Evolutionary conservation across 2,113 vertebrate species (phyloP), one percentile per base, ranked within the genome.

Genomic region (Mixornis gularis): DNA sequence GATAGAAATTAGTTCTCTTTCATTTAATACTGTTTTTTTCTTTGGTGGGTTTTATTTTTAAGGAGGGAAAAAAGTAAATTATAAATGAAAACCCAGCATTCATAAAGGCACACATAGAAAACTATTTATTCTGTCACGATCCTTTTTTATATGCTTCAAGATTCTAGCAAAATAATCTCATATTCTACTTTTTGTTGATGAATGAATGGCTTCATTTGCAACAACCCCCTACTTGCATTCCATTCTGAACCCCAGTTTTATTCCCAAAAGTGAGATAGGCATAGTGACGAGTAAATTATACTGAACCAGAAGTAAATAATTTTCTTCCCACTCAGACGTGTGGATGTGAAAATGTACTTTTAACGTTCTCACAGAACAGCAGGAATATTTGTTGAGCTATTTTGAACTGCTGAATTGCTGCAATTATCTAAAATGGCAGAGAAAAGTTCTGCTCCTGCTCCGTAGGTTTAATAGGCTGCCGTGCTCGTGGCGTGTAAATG

Each of bases 141-240:
- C 27, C 38, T 20, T 10, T 69, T 94, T 80, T 52, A 73, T 59
- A 17, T 56, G 9, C 10, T 59, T 10, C 25, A 83, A 83, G 25
- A 74, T 66, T 90, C 68, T 87, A 83, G 48, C 16, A 86, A 84
- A 86, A 81, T 74, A 76, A 71, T 53, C 16, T 76, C 2, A 0
- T 91, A 26, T 74, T 85, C 40, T 13, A 29, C 19, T 56, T 92
- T 64, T 58, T 81, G 19, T 58, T 82, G 46, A 55, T 68, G n/a
- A 88, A 93, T 76, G 52, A 88, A 92, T 81, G 52, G 27, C n/a
- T 74, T 92, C 32, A 93, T 95, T 96, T 95, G 64, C 62, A 94
- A 58, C 58, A 91, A 70, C 51, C 63, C 74, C 43, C 64, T 79
- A 49, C 55, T 84, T 91, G 38, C 55, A 70, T 91, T 86, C 81